phyloP scores from a whole-genome alignment of 2,797 vertebrate species.

The Graptemys geographica region DNA sequence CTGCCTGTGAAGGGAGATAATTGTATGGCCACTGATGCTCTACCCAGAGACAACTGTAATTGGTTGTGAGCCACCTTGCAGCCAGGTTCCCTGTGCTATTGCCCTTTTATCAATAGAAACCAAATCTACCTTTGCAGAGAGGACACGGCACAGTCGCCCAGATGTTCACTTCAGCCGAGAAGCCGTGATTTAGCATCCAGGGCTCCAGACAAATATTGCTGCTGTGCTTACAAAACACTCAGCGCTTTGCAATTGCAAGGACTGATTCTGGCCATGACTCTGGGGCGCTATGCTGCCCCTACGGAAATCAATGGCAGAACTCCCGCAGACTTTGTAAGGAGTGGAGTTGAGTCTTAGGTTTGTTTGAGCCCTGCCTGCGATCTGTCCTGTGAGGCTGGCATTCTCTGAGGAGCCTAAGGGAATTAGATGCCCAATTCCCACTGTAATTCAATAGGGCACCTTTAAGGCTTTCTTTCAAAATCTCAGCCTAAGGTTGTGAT shows the following conservation, averaged over 20 bases:
- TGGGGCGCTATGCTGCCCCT: not conserved
- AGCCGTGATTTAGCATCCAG: not conserved
- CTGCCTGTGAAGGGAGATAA: conserved; percentile 44
- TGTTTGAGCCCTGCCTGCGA: not conserved
- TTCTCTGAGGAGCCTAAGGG: not conserved
- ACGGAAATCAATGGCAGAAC: not conserved
- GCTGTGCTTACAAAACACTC: not conserved
- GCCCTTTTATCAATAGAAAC: conserved; percentile 73
- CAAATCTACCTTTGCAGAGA: conserved; percentile 61
- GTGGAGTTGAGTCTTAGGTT: no score
- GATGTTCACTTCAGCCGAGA: not conserved
- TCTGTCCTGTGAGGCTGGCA: not conserved
- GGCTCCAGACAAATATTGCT: not conserved
- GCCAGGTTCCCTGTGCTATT: conserved; percentile 62
- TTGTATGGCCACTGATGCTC: conserved; percentile 57
- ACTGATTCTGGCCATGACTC: fast-evolving
- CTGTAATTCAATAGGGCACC: not conserved
- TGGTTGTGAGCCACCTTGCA: conserved; percentile 40
- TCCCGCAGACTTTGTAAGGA: fast-evolving
- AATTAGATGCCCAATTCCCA: not conserved
- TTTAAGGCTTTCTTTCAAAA: not conserved
- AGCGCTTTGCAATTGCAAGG: not conserved
- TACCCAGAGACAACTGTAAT: conserved; percentile 46
- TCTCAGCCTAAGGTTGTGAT: not conserved
- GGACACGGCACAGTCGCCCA: not conserved